Evolutionary conservation across 1,140 invertebrate genomes (phyloP), one percentile per base, ranked within the genome.

Genomic region (Drosophila cardini): DNA sequence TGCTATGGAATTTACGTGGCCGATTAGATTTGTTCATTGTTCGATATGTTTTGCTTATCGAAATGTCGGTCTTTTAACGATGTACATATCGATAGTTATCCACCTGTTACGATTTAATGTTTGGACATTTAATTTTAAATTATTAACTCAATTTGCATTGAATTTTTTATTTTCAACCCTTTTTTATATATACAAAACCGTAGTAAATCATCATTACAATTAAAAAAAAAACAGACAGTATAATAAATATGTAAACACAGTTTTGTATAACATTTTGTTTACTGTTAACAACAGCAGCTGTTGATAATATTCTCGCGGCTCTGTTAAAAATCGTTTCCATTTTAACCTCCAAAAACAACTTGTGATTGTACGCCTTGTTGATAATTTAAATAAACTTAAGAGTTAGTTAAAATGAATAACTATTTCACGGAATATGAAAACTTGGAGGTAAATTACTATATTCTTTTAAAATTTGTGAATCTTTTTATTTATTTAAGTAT

Each of bases 391-490:
- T 18, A 46, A 57, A 7, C 34, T 21, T 45, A 34, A 34, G 4
- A 45, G 15, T 9, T 8, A 40, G 9, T 36, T 16, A 90, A 56
- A 67, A 46, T 73, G 11, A 84, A 69, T 13, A 71, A 61, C 1
- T 91, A 91, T 68, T 91, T 90, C 61, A 74, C 72, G 6, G 82
- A 87, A 60, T 90, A 90, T 67, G 85, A 90, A 57, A 81, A 90
- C 55, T 71, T 90, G 52, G 89, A 90, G 82, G 85, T 73, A 62
- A 8, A 7, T 16, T n/a, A 9, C 3, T 56, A 8, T 8, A 13
- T 2, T 16, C 2, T 16, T 3, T 11, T 30, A 53, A n/a, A 64
- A 13, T 18, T 36, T 45, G 8, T 34, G 18, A 10, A 7, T 16
- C n/a, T 43, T n/a, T 1, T 13, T 11, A 53, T 5, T n/a, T 3